Percentiles rank a stretch among this genome's conserved stretches.
These are phyloP conservation scores for Empis livida DNA, from an alignment of 2,888 invertebrate species.

Conservation along the genomic window DNA sequence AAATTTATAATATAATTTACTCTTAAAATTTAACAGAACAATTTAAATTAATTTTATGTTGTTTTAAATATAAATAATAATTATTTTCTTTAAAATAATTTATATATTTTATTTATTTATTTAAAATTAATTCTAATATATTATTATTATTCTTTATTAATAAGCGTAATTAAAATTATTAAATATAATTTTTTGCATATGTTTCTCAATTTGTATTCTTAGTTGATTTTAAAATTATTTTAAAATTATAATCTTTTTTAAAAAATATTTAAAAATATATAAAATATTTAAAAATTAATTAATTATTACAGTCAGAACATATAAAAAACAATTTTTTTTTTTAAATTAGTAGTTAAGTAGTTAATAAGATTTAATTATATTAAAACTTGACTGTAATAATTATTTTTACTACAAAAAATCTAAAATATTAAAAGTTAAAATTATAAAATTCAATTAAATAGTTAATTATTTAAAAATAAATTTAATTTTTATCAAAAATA, in stretches of 20 bases:
- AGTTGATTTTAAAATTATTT: background rate
- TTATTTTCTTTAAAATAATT: no score
- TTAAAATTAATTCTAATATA: background rate
- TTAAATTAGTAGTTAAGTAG: no score
- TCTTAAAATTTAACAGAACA: background rate
- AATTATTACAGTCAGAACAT: no score
- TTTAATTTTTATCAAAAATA: no score
- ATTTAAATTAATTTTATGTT: background rate
- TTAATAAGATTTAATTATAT: no score
- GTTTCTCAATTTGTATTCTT: conserved; percentile 3
- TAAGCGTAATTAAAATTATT: background rate
- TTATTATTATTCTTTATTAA: background rate
- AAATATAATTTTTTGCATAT: background rate
- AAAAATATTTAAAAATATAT: background rate
- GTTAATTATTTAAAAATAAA: no score
- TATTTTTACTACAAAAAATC: no score
- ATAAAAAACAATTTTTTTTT: no score
- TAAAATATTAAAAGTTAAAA: no score
- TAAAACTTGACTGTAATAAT: no score
- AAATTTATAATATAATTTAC: background rate
- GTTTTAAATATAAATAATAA: background rate
- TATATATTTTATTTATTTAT: background rate
- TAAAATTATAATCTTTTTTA: background rate
- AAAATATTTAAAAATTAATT: no score
- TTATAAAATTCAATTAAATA: no score